phyloP scores from a whole-genome alignment of 2,797 vertebrate genomes.

The Enteromius fasciolatus region DNA sequence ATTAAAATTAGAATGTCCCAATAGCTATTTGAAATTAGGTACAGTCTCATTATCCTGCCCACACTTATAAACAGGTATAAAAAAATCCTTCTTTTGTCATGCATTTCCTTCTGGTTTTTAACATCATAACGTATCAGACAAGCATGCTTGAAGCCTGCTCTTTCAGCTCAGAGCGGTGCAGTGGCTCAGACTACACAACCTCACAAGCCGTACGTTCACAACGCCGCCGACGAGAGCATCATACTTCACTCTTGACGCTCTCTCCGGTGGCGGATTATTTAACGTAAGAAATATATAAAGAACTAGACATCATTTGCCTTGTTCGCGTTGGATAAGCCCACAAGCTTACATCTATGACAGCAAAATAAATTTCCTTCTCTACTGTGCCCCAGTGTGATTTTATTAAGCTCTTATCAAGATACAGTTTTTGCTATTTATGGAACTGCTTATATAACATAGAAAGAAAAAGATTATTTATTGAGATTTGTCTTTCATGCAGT shows the following conservation, averaged over 20 bases:
- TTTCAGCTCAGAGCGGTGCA: not conserved
- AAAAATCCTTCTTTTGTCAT: not conserved
- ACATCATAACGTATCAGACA: not conserved
- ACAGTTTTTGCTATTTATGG: constrained; percentile 4
- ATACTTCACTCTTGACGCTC: too few species aligned
- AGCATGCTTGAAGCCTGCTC: not conserved
- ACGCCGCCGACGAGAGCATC: too few species aligned
- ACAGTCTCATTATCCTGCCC: not conserved
- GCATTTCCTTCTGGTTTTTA: not conserved
- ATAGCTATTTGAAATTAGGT: not conserved
- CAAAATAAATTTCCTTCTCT: not conserved
- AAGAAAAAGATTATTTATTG: not conserved
- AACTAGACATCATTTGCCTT: not conserved
- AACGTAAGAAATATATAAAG: constrained; percentile 1
- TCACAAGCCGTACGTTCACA: not conserved
- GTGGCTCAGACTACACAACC: not conserved
- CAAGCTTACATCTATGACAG: not conserved
- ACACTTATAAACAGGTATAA: not conserved
- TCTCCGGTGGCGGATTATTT: not conserved
- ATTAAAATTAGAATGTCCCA: not conserved
- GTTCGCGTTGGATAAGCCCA: constrained; percentile 7
- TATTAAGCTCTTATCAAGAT: constrained; percentile 23
- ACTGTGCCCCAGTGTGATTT: not conserved
- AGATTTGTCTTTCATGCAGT: not conserved
- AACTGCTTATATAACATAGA: not conserved